Base-by-base conservation (phyloP, 1,140 invertebrate genomes). In the Neodiprion virginianus region DNA sequence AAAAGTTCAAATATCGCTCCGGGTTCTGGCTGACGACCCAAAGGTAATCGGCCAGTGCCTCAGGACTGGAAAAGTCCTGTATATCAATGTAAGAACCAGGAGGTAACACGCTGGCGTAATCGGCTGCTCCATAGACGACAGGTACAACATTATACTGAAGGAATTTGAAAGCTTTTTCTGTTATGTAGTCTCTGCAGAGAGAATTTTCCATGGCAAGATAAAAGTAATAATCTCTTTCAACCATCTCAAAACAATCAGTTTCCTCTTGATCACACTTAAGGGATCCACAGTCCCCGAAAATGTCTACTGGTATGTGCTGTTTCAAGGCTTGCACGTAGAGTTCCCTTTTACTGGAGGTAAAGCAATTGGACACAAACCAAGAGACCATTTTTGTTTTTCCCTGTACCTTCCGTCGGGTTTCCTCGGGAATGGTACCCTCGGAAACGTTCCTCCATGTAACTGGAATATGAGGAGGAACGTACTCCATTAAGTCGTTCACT, bases 151-250 rank as follows among this genome's bases (percentile, higher is more conserved):
- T 77, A 72, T 86, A 72, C 28, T 82, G 53, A 47, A 89, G 66
- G 7, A 84, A 80, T 14, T 79, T 74, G 77, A 89, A 89, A 48
- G 92, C 79, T 76, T 92, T 92, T 76, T 92, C 91, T 0, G 91
- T 92, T 12, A 91, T 86, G 78, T 92, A 92, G 79, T 91, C 91
- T 48, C 83, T 83, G 69, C 82, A 83, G 23, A 87, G 82, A 40
- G 89, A 88, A 80, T 93, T 93, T 80, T 93, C 92, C 74, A 93
- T 92, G 0, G 92, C 86, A 23, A 93, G 81, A 83, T 93, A 93
- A 79, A 93, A 93, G 77, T 90, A 89, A 82, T 93, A 93, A 47
- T 87, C 78, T 4, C 79, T 78, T 67, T 81, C 73, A 7, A 91
- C 73, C 61, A 80, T 78, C 28, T 84, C 74, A 50, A 83, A 83